Evolutionary conservation across 2,113 vertebrate species (phyloP).

Genomic region (Barnardius zonarius): DNA sequence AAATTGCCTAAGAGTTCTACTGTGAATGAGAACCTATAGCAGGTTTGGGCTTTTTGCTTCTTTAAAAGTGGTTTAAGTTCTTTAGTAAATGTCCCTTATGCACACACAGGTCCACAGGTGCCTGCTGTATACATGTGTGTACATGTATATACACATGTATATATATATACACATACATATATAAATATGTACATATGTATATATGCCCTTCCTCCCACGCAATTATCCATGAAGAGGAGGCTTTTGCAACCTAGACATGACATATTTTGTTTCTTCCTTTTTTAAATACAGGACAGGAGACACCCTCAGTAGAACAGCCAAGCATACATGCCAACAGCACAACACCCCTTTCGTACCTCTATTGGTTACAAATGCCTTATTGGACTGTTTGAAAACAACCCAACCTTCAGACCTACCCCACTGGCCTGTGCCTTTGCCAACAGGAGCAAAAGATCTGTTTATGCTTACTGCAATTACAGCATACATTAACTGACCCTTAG

Average conservation of each 20-base stretch:
- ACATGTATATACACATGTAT: too few species aligned
- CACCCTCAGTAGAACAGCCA: neutral
- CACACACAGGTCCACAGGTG: neutral
- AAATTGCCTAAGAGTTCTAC: neutral
- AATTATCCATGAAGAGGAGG: neutral
- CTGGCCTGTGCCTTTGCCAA: neutral
- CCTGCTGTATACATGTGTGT: neutral
- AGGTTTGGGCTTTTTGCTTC: neutral
- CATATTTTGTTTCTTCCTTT: neutral
- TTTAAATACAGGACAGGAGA: neutral
- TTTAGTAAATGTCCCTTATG: neutral
- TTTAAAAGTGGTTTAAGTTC: neutral
- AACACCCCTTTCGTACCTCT: neutral
- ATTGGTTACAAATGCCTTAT: neutral
- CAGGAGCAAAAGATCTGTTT: constrained; percentile 25
- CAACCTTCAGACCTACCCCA: neutral
- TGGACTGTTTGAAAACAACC: neutral
- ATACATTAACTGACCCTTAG: neutral
- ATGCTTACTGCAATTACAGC: constrained; percentile 27
- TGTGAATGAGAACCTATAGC: neutral
- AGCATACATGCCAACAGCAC: rapidly evolving
- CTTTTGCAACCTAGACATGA: neutral
- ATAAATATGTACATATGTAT: neutral
- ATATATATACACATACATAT: neutral
- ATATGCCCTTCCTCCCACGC: neutral